These are phyloP conservation scores for Hippolais icterina DNA, from an alignment of 2,113 vertebrate species.

Conservation along the genomic window DNA sequence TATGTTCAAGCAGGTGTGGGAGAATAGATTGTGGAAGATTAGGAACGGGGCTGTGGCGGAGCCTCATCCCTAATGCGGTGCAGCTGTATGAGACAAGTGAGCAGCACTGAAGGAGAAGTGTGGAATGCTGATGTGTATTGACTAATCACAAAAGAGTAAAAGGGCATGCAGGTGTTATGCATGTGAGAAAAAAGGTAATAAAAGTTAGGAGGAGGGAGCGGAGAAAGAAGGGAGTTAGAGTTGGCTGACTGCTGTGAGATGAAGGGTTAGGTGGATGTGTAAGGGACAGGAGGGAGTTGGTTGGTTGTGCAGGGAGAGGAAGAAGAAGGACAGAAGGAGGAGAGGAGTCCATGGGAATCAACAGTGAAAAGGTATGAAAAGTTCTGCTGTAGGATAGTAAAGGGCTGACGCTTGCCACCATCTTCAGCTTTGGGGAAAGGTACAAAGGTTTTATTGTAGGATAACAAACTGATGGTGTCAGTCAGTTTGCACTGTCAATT, in stretches of 20 bases:
- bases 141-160: not conserved
- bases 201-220: not conserved
- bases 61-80: not conserved
- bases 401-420: not conserved
- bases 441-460: not conserved
- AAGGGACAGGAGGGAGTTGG: not conserved
- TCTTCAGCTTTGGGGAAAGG: not conserved
- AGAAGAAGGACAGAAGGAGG: not conserved
- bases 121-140: not conserved
- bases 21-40: not conserved
- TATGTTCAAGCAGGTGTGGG: not conserved
- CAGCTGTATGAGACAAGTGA: not conserved
- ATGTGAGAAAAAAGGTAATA: not conserved
- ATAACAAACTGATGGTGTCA: not conserved
- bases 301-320: not conserved
- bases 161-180: not conserved
- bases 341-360: not conserved
- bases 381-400: not conserved
- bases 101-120: not conserved
- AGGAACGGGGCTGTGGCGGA: not conserved
- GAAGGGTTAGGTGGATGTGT: too few relatives aligned
- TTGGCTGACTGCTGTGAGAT: not conserved
- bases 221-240: not conserved
- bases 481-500: not conserved
- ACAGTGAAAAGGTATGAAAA: not conserved